Evolutionary conservation across 2,797 vertebrate genomes (phyloP).

Genomic region (Catostomus latipinnis): DNA sequence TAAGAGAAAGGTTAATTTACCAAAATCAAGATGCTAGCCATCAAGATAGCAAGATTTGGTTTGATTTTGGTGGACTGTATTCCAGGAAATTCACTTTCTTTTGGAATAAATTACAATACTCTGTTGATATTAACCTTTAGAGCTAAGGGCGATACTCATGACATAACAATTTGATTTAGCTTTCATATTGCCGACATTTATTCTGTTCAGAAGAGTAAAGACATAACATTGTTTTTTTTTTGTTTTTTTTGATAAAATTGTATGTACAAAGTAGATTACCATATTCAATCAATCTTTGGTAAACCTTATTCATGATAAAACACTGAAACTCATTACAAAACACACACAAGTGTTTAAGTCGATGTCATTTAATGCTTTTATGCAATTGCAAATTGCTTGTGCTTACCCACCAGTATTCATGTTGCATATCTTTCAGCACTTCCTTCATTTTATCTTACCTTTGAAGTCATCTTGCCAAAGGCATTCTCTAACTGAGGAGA

Average conservation of each 20-base stretch:
- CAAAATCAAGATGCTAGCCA: no score
- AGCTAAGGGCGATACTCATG: neutral
- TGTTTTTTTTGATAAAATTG: neutral
- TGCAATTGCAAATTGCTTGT: slow-evolving; percentile 3
- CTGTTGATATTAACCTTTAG: neutral
- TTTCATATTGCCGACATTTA: slow-evolving; percentile 2
- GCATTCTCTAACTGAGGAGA: slow-evolving; percentile 14
- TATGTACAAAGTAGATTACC: neutral
- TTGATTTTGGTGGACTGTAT: neutral
- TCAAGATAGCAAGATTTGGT: no score
- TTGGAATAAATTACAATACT: neutral
- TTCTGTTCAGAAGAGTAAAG: neutral
- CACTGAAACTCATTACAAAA: neutral
- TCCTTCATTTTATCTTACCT: slow-evolving; percentile 4
- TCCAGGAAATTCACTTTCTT: neutral
- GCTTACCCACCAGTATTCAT: neutral
- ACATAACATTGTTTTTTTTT: neutral
- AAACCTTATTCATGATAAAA: neutral
- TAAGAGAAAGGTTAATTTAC: no score
- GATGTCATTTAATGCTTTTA: slow-evolving; percentile 6
- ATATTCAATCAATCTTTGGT: neutral
- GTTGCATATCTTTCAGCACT: neutral
- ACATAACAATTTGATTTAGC: neutral
- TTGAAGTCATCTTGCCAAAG: slow-evolving; percentile 6
- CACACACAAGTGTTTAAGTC: neutral